Evolutionary conservation across 2,888 invertebrate genomes (phyloP).

Genomic region (Pyrochroa serraticornis): DNA sequence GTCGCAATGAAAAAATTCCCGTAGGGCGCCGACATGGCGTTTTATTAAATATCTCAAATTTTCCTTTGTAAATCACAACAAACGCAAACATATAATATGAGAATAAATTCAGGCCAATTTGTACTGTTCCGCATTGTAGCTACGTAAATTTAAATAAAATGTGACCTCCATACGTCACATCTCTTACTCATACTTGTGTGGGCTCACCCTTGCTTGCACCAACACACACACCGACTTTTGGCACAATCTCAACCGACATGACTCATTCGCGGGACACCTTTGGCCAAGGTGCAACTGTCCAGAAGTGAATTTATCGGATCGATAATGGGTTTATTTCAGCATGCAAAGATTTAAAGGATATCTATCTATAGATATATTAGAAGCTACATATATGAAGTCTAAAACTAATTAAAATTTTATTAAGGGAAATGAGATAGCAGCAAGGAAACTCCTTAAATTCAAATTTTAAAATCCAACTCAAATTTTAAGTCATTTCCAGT

Average conservation of each 20-base stretch:
- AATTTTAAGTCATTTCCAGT: no score
- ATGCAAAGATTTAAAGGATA: no score
- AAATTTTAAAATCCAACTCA: no score
- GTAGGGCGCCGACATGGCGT: neutral
- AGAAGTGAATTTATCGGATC: no score
- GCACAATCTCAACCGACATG: conserved; percentile 22
- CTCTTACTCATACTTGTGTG: conserved; percentile 40
- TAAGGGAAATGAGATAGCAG: no score
- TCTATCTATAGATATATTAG: no score
- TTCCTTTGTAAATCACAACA: conserved; percentile 20
- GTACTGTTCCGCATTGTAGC: conserved; percentile 23
- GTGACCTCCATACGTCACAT: conserved; percentile 33
- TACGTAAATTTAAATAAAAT: conserved; percentile 32
- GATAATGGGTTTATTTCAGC: no score
- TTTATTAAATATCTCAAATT: conserved; percentile 22
- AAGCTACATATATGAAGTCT: no score
- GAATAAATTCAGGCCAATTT: conserved; percentile 28
- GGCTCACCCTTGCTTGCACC: conserved; percentile 33
- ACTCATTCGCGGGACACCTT: conserved; percentile 19
- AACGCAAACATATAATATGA: conserved; percentile 13
- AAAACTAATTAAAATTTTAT: no score
- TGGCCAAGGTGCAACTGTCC: conserved; percentile 11
- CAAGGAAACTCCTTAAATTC: no score
- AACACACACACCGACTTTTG: conserved; percentile 28
- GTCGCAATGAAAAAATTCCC: no score